Base-by-base conservation (phyloP, 2,797 vertebrate species). In the Yasuhikotakia modesta region DNA sequence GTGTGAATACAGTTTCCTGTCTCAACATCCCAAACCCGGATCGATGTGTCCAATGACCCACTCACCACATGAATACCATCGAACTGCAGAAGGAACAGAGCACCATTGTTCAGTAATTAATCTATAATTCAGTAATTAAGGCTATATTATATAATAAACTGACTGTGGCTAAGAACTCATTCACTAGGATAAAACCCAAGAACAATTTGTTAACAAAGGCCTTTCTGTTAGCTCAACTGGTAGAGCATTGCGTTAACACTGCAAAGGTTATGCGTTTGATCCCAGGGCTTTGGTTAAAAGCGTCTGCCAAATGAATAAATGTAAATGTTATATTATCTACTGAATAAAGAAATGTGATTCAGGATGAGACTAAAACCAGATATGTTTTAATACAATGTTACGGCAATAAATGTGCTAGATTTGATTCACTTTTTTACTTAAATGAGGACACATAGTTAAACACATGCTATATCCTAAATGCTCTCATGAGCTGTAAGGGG, bases 1-100 rank as follows among this genome's bases (percentile, higher is more conserved):
- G 97, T 99, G 93, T 99, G 98, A 92, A 99, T 99, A 92, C 98
- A 99, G 89, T 99, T 99, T 75, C 98, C 98, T 6, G 97, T 99
- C 93, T 99, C 98, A 91, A 99, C 98, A 79, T 99, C 98, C 98
- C 98, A 99, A 68, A 99, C 97, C 71, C 98, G 93, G 88, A 99
- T 99, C 72, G 98, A 99, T 65, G 98, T 99, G 90, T 99, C 98
- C 86, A 99, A 91, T 66, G 97, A 99, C 82, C 98, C 98, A 75
- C 98, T 99, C 87, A 99, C 98, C 83, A 99, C 97, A 73, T 99
- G 98, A 91, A 99, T 92, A 84, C 98, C 97, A 75, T 99, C 98
- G 73, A 99, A 99, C 98, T 99, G 81, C 5, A 32, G 24, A 55
- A 17, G 39, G 24, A 76, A 21, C 60, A 10, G 71, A 24, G 17